Evolutionary conservation across 2,888 invertebrate genomes (phyloP), one percentile per base, ranked within the genome.

Genomic region (Apamea anceps): DNA sequence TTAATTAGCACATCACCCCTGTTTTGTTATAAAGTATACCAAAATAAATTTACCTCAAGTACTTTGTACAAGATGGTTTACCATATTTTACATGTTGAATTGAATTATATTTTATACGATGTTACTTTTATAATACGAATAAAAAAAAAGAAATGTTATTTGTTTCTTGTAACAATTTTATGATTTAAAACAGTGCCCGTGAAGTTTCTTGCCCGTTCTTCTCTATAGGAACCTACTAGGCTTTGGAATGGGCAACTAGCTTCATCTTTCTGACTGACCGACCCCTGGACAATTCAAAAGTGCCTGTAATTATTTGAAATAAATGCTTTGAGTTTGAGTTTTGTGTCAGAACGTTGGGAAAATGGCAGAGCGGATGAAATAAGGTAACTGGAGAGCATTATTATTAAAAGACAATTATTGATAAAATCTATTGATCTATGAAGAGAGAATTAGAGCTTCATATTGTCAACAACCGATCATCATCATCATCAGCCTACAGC

Each of bases 1-100:
- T 73, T 70, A 66, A 84, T 84, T 45, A 74, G 54, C 70, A 79
- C 57, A 54, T 28, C 65, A 70, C 60, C 18, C 60, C 25, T 57
- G 13, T 45, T 18, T 62, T 77, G 21, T 70, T 70, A 60, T 25
- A 70, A 51, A 70, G 65, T 51, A 60, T 51, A 67, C 8, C 65
- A 25, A 57, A 57, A 25, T 70, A 78, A 12, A 84, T 79, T 70
- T 79, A 37, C 57, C 28, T 6, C 25, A 37, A 68, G 48, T 32
- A 57, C 73, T 81, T 73, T 37, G 45, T 81, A 32, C 18, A 25
- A 51, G 28, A 42, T 32, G 75, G 66, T 74, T 74, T 51, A 66
- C 48, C 82, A 60, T 51, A 66, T 60, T 45, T 66, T 60, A 75
- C 42, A 60, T 42, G 72, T 28, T n/a, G 60, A 32, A n/a, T 57